Evolutionary conservation across 1,140 invertebrate species (phyloP), one percentile per base, ranked within the genome.

Genomic region (Drosophila lowei): DNA sequence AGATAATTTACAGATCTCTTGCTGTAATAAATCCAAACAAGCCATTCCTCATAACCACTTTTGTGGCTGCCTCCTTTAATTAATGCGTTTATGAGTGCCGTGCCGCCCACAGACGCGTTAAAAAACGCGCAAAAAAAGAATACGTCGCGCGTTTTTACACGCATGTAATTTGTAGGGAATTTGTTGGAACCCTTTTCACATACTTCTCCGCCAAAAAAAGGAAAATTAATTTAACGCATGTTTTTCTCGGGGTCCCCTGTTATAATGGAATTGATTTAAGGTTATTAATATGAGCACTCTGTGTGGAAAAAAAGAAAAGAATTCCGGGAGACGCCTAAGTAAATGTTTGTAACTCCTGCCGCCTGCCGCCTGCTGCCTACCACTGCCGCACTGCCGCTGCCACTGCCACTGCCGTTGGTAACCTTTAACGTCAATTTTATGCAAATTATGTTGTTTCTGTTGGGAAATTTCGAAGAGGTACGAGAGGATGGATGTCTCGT

Each of bases 351-450:
- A 49, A 63, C 65, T 48, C 43, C 62, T 67, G 60, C 57, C 71
- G 77, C 86, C 44, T 73, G 58, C 66, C 30, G 46, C 66, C 86
- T 83, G 64, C 54, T 73, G 54, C 66, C 34, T 30, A 0, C 7
- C 6, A 6, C 28, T 30, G 28, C 28, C 28, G 6, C 7, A 6
- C 28, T 30, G 21, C 15, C 34, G 23, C n/a, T n/a, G n/a, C n/a
- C n/a, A n/a, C n/a, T n/a, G n/a, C n/a, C 21, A 30, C 63, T 16
- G 28, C 41, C 38, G 34, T 18, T 48, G 68, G 58, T 81, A 90
- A 90, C 89, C 89, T 90, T 90, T 90, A 90, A 90, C 89, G 89
- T 90, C 89, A 79, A 90, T 90, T 90, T 90, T 90, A 90, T 90
- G 89, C 89, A 90, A 90, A 90, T 90, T 90, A 83, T 90, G 79